Conservation (phyloP, 2,113 vertebrate genomes). For the Phrynosoma blainvillii region DNA sequence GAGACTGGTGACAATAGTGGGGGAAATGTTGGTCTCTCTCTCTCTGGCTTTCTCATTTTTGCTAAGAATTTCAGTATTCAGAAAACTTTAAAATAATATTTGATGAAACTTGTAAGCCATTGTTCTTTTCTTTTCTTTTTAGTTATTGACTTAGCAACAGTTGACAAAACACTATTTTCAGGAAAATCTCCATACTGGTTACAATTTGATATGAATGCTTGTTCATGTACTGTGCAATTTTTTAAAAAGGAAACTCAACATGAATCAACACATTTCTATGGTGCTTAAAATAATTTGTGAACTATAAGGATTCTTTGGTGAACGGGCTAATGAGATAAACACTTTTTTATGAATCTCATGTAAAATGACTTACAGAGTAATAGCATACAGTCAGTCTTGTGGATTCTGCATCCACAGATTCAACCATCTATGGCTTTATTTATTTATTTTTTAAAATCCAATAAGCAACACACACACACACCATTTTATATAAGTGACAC, state of each 20-base stretch:
- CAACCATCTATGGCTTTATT: too few species aligned
- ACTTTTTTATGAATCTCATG: neutral
- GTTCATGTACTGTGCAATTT: neutral
- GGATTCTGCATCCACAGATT: too few species aligned
- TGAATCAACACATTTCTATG: neutral
- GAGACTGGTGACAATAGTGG: neutral
- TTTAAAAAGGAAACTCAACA: neutral
- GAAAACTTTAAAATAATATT: neutral
- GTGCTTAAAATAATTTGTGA: neutral
- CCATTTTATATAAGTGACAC: too few species aligned
- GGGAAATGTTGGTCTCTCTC: neutral
- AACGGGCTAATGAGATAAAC: neutral
- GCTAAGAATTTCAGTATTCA: neutral
- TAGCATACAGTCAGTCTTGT: too few species aligned
- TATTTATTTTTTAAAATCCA: too few species aligned
- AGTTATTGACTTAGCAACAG: neutral
- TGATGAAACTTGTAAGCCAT: too few species aligned
- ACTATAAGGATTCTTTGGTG: neutral
- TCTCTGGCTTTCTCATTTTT: neutral
- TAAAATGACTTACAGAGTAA: neutral
- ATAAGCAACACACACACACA: too few species aligned
- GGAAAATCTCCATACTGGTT: neutral
- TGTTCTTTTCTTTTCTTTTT: neutral
- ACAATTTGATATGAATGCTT: neutral
- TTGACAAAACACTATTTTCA: neutral